Evolutionary conservation across 2,113 vertebrate genomes (phyloP), one percentile per base, ranked within the genome.

Genomic region (Pseudopodoces humilis): DNA sequence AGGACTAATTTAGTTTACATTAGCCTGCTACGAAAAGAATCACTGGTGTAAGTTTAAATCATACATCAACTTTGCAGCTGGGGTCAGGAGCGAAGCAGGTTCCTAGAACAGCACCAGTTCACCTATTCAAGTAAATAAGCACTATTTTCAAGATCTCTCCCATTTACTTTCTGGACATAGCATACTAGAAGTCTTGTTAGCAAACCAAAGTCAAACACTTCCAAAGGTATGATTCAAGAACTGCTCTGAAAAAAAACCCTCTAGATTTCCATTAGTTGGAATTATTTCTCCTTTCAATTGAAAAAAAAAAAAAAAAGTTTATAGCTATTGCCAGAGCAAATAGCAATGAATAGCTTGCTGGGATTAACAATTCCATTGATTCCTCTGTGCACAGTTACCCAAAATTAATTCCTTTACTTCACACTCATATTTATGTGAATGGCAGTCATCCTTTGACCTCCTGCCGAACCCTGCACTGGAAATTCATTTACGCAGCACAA

Each of bases 371-470:
- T 81, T 89, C 67, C 22, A 65, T 62, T 84, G 65, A 84, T 69
- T 76, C 71, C 44, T 80, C 86, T 88, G 63, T 52, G 59, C 63
- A 90, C 24, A 85, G 87, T 59, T 89, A 83, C 79, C 64, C 3
- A 0, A 94, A 95, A 95, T 68, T 85, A 79, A 76, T 91, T 88
- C 89, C 67, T 83, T 72, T 70, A 67, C 56, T 94, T 94, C 93
- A 93, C 90, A 88, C 71, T 95, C 55, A 44, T 60, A 91, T 85
- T 90, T 95, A 86, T 63, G 83, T 95, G 90, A 95, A 74, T 52
- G 59, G 68, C 90, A 88, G 82, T 94, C 93, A 95, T 96, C 94
- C 56, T 94, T 41, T 96, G 90, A 94, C 95, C 93, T 95, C 56
- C 76, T 83, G 87, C 75, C 2, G 71, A 95, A 92, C 87, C 56